Percentiles rank a stretch among this genome's conserved stretches.
phyloP scores from a whole-genome alignment of 2,888 invertebrate species.

The Mesochorus sp. region DNA sequence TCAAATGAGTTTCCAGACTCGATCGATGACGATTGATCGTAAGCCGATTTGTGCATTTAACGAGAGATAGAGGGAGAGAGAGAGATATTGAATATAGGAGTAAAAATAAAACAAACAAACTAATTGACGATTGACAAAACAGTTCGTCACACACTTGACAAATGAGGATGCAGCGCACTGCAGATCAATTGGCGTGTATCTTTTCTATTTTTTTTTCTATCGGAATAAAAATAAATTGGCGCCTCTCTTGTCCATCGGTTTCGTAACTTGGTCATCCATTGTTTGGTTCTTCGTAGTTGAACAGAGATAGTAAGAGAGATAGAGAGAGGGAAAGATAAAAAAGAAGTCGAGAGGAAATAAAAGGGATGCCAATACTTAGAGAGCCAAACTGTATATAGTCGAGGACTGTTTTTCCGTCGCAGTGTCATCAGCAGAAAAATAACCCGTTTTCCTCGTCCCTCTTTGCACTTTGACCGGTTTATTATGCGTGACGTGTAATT shows the following conservation, averaged over 20 bases:
- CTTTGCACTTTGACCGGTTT: conserved; percentile 6
- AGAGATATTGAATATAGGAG: neutral
- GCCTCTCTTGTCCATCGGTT: conserved; percentile 45
- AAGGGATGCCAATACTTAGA: conserved; percentile 41
- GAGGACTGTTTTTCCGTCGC: conserved; percentile 31
- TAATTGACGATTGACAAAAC: conserved; percentile 29
- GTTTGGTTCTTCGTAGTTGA: conserved; percentile 29
- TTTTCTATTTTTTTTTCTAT: conserved; percentile 37
- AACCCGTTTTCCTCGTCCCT: neutral
- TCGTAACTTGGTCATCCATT: conserved; percentile 56
- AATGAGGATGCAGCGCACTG: conserved; percentile 25
- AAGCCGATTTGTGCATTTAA: neutral
- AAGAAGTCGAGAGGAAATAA: neutral
- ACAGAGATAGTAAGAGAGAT: conserved; percentile 12
- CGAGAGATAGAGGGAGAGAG: neutral
- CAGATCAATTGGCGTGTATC: conserved; percentile 48
- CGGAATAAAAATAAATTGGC: conserved; percentile 62
- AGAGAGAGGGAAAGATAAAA: conserved; percentile 2
- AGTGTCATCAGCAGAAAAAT: neutral
- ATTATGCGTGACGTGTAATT: neutral
- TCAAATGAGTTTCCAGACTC: too few species aligned
- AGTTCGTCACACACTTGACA: conserved; percentile 17
- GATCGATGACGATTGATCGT: too few species aligned
- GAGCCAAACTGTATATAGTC: conserved; percentile 14
- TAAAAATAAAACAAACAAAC: conserved; percentile 8